Evolutionary conservation across 2,888 invertebrate species (phyloP).

Genomic region (Pandemis heparana): DNA sequence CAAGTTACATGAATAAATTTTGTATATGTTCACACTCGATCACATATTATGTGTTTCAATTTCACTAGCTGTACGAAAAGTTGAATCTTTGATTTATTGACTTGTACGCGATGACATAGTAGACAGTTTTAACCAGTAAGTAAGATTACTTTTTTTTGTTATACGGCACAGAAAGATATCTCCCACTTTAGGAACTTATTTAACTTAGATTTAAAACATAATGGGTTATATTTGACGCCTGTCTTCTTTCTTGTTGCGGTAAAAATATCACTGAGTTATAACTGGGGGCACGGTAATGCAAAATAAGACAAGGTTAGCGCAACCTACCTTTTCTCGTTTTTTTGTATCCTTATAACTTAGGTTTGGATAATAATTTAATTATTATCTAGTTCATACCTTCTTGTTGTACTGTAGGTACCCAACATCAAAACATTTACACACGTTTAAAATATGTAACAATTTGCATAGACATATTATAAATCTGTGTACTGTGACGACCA

Average conservation of each 20-base stretch:
- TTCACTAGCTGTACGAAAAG: constrained; percentile 41
- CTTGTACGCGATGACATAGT: constrained; percentile 22
- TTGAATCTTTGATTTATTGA: constrained; percentile 44
- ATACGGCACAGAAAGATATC: too few relatives aligned
- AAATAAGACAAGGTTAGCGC: too few relatives aligned
- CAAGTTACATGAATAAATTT: constrained; percentile 24
- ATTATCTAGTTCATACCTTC: neutral
- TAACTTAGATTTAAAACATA: too few relatives aligned
- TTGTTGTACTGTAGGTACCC: neutral
- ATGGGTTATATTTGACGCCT: too few relatives aligned
- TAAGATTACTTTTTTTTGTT: too few relatives aligned
- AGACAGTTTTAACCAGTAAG: constrained; percentile 14
- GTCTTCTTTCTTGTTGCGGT: too few relatives aligned
- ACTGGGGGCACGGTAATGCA: too few relatives aligned
- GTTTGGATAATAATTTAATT: neutral
- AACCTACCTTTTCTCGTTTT: too few relatives aligned
- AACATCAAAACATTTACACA: constrained; percentile 33
- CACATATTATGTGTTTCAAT: constrained; percentile 39
- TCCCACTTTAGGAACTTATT: too few relatives aligned
- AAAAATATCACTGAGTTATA: too few relatives aligned
- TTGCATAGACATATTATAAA: constrained; percentile 32
- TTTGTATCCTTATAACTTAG: too few relatives aligned
- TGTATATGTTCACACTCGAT: constrained; percentile 34
- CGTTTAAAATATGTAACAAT: constrained; percentile 32
- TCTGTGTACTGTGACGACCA: constrained; percentile 42